These are phyloP conservation scores for Erpetoichthys calabaricus DNA, from an alignment of 2,797 vertebrate species.

Conservation along the genomic window DNA sequence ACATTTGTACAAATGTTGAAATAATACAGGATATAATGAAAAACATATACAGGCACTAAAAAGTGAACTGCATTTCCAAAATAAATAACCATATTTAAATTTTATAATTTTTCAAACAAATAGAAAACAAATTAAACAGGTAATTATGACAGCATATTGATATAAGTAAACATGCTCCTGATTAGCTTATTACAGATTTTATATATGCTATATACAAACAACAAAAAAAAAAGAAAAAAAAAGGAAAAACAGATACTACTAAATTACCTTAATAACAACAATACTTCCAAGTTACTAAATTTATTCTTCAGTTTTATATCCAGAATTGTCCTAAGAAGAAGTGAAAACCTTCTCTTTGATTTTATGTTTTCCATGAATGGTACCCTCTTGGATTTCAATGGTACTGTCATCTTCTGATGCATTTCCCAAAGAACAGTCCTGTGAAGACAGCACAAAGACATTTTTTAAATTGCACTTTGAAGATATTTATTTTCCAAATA, in stretches of 20 bases:
- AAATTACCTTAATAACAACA: slow-evolving; percentile 3
- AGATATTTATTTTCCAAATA: not conserved
- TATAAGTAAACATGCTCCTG: too few species aligned
- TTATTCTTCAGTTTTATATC: slow-evolving; percentile 99
- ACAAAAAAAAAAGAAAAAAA: slow-evolving; percentile 29
- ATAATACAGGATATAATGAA: not conserved
- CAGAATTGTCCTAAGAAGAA: slow-evolving; percentile 73
- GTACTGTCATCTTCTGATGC: slow-evolving; percentile 81
- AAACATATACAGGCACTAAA: not conserved
- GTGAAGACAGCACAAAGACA: slow-evolving; percentile 16
- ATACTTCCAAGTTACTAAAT: slow-evolving; percentile 74
- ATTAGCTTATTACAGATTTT: too few species aligned
- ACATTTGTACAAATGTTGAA: too few species aligned
- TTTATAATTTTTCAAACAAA: not conserved
- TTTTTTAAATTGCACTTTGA: not conserved
- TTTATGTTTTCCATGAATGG: slow-evolving; percentile 63
- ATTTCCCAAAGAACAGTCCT: slow-evolving; percentile 93
- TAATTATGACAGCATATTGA: too few species aligned
- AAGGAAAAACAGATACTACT: slow-evolving; percentile 23
- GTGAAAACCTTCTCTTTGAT: slow-evolving; percentile 70
- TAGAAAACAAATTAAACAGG: too few species aligned
- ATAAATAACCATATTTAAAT: not conserved
- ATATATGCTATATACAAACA: too few species aligned
- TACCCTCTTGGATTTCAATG: slow-evolving; percentile 69
- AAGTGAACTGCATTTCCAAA: not conserved